Evolutionary conservation across 2,113 vertebrate genomes (phyloP), one percentile per base, ranked within the genome.

Genomic region (Solenodon paradoxus): DNA sequence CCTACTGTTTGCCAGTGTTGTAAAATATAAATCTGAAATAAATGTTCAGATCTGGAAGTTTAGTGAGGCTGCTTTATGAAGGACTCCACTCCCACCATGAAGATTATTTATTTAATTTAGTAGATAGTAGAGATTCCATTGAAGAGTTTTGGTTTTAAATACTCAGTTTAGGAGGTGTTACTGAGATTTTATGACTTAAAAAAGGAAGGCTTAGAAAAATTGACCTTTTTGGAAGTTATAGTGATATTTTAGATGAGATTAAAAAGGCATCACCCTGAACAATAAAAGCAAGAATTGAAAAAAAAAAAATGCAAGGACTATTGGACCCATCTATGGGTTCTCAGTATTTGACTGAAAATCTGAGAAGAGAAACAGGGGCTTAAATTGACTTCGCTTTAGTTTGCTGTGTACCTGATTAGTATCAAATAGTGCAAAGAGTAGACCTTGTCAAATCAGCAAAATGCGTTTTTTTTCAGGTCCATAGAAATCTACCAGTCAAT

Each of bases 11-110:
- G 19, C 28, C 71, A 78, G 47, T 20, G 30, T 55, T 74, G 6
- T 64, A 55, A 78, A 90, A 89, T 61, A 82, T 87, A 90, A 83
- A 49, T 87, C 28, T 78, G 55, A 94, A 89, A 86, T 42, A 86
- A 92, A 78, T 78, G 1, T 89, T 22, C 85, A 77, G 22, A 47
- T 94, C 92, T 77, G 8, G 11, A 89, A 92, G 35, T 77, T n/a
- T 80, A 88, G 35, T 78, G 11, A 9, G 30, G 5, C 11, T 55
- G 68, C 19, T 90, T 94, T 87, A 83, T 79, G 75, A 95, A 30
- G 5, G 11, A 24, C 26, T n/a, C n/a, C n/a, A n/a, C n/a, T n/a
- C n/a, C n/a, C n/a, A n/a, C n/a, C n/a, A 61, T 61, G 59, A 61
- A 61, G 26, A 61, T 61, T 61, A 61, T 61, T 20, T 30, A 2